Evolutionary conservation across 2,113 vertebrate genomes (phyloP).

Genomic region (Naja naja): DNA sequence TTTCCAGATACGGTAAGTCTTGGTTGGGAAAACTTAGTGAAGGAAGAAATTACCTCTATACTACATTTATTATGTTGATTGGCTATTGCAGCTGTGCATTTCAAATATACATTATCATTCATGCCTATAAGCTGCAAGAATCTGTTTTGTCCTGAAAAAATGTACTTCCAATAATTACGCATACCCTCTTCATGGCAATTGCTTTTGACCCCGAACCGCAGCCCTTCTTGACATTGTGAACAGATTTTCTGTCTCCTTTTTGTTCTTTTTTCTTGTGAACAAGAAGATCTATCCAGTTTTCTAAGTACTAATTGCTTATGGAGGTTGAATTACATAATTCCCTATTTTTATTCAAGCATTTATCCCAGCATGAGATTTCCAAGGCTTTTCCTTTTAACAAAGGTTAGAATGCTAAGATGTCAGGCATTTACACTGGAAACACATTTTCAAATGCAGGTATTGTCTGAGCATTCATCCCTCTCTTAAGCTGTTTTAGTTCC

Average conservation of each 20-base stretch:
- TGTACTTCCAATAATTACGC: not conserved
- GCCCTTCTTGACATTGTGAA: not conserved
- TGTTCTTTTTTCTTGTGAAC: not conserved
- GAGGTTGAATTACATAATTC: conserved; percentile 2
- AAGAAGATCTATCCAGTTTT: not conserved
- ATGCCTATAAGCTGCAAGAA: conserved; percentile 32
- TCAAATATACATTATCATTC: conserved; percentile 37
- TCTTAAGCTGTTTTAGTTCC: conserved; percentile 28
- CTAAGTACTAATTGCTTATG: conserved; percentile 12
- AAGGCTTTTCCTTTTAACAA: conserved; percentile 18
- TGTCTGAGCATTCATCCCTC: conserved; percentile 54
- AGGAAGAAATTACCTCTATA: conserved; percentile 52
- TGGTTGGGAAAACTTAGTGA: conserved; percentile 50
- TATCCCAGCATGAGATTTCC: conserved; percentile 11
- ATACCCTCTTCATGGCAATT: not conserved
- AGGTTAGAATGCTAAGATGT: conserved; percentile 22
- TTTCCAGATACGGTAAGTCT: conserved; percentile 49
- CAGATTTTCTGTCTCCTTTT: not conserved
- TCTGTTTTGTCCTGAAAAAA: not conserved
- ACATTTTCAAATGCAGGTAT: conserved; percentile 46
- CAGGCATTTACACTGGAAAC: conserved; percentile 32
- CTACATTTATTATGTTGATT: conserved; percentile 48
- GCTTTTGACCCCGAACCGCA: conserved; percentile 4
- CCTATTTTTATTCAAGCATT: not conserved
- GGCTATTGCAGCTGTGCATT: conserved; percentile 19